These are phyloP conservation scores for Nyctereutes procyonoides DNA, from an alignment of 2,113 vertebrate genomes.

Conservation along the genomic window DNA sequence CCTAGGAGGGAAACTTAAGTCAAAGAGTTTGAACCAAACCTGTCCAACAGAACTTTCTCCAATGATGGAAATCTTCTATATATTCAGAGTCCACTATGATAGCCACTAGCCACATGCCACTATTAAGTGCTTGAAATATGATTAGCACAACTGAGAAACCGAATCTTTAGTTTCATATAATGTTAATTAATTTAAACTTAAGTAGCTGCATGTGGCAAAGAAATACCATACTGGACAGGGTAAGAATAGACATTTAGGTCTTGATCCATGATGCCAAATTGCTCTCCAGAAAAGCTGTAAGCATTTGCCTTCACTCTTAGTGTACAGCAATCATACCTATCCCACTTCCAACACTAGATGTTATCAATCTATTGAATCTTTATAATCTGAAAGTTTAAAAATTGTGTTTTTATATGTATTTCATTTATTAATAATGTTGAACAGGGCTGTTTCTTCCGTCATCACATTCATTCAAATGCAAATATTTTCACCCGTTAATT, in stretches of 20 bases:
- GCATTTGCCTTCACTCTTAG: neutral
- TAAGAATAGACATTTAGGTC: neutral
- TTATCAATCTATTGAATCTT: conserved; percentile 24
- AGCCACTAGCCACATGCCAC: neutral
- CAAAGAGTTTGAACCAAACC: neutral
- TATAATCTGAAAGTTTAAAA: conserved; percentile 43
- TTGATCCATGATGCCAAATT: conserved; percentile 16
- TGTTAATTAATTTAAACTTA: conserved; percentile 34
- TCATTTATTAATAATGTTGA: conserved; percentile 47
- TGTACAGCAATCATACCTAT: conserved; percentile 17
- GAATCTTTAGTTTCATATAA: conserved; percentile 21
- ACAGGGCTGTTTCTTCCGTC: neutral
- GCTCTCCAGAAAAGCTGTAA: conserved; percentile 29
- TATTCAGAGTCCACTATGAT: neutral
- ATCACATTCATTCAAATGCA: neutral
- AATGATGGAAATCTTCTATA: neutral
- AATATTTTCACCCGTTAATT: conserved; percentile 18
- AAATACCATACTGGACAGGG: neutral
- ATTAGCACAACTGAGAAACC: conserved; percentile 8
- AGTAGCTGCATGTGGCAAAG: neutral
- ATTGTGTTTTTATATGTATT: neutral
- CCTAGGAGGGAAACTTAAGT: conserved; percentile 25
- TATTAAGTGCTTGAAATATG: neutral
- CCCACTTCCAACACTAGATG: neutral
- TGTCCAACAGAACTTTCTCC: neutral